Conservation (phyloP, 2,113 vertebrate genomes). For the Heterocephalus glaber region DNA sequence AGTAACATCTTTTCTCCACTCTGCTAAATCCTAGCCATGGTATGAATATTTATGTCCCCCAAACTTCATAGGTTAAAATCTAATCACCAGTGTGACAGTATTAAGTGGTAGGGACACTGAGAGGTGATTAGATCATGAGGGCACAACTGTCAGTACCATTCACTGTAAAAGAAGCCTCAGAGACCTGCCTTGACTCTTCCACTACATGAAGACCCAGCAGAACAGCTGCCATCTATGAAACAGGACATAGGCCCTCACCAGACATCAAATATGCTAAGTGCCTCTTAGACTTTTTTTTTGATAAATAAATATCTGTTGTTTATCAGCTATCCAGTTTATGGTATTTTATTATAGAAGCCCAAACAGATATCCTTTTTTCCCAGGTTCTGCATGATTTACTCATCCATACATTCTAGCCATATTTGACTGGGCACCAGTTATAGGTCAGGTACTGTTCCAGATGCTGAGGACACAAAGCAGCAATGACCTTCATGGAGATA, state of each 20-base stretch:
- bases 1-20: neutral
- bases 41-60: neutral
- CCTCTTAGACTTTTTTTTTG: neutral
- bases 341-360: neutral
- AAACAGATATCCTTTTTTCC: neutral
- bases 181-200: neutral
- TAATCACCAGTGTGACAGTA: neutral
- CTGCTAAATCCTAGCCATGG: neutral
- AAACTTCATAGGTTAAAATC: neutral
- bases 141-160: neutral
- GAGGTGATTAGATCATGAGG: neutral
- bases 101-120: too few species aligned
- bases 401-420: neutral
- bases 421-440: neutral
- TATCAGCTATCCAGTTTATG: neutral
- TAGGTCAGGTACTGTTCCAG: neutral
- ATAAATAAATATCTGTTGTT: neutral
- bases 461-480: neutral
- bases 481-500: neutral
- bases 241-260: neutral
- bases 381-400: neutral
- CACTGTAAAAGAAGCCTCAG: neutral
- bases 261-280: neutral
- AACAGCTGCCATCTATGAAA: neutral
- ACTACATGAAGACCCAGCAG: neutral